Base-by-base conservation (phyloP, 2,888 invertebrate species). In the Oligia latruncula region DNA sequence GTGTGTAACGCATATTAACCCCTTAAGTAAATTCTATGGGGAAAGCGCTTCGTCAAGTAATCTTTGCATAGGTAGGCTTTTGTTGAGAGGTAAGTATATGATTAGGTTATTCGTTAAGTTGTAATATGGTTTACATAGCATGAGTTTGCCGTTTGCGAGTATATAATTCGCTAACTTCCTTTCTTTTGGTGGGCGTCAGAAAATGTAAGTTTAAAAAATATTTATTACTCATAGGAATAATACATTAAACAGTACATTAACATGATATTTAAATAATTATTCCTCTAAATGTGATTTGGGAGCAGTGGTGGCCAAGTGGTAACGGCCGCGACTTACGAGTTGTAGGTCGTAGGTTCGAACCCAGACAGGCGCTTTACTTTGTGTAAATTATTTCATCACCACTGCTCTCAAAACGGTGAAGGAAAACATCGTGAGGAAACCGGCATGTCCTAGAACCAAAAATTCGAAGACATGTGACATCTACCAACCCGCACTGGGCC, bases 1-100 rank as follows among this genome's bases (percentile, higher is more conserved):
- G 62, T 67, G 74, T 78, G 68, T 62, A 74, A 55, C 68, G 58
- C 49, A 60, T 66, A 74, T 74, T 77, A 76, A 78, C 66, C 67
- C 71, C 67, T 87, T 79, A 71, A 79, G 77, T 71, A 77, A 87
- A 77, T 79, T 76, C 67, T 67, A 82, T 66, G 74, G 55, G 55
- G 66, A 29, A 72, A 81, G 60, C 65, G 68, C 75, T 78, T 75
- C 74, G 70, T 78, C 64, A 64, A 73, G 68, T 82, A 66, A 67
- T 74, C 68, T 81, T 81, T 75, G 62, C 62, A 75, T 40, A 15
- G n/a, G 68, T 58, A 15, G 0, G 60, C 73, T 55, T 65, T 78
- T 70, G 79, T 82, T n/a, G 23, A 55, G 35, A 17, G 17, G 11
- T 11, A 55, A 67, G 66, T 40, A 62, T 55, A 40, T 58, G 29